phyloP scores from a whole-genome alignment of 23 tunicate genomes.

The Halocynthia aurantium region DNA sequence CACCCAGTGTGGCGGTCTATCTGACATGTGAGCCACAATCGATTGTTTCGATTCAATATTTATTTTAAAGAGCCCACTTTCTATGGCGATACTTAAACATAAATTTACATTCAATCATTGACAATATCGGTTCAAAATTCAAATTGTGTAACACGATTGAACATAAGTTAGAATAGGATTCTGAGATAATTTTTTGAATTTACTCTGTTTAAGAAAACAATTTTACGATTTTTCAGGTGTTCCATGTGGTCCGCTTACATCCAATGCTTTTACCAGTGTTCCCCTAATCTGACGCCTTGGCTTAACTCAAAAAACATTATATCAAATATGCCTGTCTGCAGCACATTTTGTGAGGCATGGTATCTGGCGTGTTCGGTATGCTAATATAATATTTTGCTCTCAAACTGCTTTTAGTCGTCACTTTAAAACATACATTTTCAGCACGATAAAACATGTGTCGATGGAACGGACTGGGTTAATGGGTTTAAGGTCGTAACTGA shows the following conservation, averaged over 20 bases:
- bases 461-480: slow-evolving; percentile 37
- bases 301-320: not conserved
- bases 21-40: slow-evolving; percentile 27
- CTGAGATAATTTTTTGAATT: not conserved
- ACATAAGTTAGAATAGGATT: not conserved
- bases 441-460: slow-evolving; percentile 43
- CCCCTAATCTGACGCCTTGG: slow-evolving; percentile 70
- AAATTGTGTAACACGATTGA: no score
- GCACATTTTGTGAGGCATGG: slow-evolving; percentile 46
- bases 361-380: slow-evolving; percentile 33
- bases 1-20: slow-evolving; percentile 32
- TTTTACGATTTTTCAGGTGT: slow-evolving; percentile 19
- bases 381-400: not conserved
- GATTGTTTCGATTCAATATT: not conserved
- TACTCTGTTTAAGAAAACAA: not conserved
- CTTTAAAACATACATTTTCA: slow-evolving; percentile 1
- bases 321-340: slow-evolving; percentile 28
- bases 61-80: not conserved
- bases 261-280: slow-evolving; percentile 63
- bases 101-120: not conserved
- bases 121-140: no score
- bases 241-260: slow-evolving; percentile 37
- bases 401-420: not conserved
- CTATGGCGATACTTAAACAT: not conserved
- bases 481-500: slow-evolving; percentile 1